Evolutionary conservation across 2,797 vertebrate genomes (phyloP), one percentile per base, ranked within the genome.

Genomic region (Danio aesculapii): DNA sequence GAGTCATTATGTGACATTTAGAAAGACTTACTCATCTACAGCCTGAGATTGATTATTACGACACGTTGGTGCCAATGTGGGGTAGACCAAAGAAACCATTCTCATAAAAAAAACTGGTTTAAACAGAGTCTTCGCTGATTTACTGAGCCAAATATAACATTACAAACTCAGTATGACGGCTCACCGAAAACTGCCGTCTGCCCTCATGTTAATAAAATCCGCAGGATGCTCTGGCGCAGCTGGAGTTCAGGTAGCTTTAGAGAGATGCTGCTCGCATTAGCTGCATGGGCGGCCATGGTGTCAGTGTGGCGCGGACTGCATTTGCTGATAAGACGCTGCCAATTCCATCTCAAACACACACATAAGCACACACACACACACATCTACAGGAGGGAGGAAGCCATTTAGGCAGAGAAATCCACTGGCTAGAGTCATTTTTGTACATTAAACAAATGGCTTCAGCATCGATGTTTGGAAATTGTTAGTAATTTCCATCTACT

Each of bases 281-380:
- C 86, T 84, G 85, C 78, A 78, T 80, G 82, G 62, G 66, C 83
- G 53, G 80, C 85, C 82, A 75, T 78, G 72, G 79, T 86, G 87
- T 64, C 75, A 57, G 64, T 52, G 57, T 66, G 74, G 87, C 87
- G 85, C 81, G 81, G 85, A 88, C 90, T 90, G 90, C 68, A 70
- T 83, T 71, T 81, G 82, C 90, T 87, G 92, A 92, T 92, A 93
- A 92, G 88, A 86, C 58, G 52, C 11, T 39, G 80, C 85, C 87
- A 88, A 87, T 89, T 79, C 64, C 81, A 75, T 84, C 63, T 84
- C 77, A 30, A 46, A 52, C 14, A 66, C 47, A 62, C 85, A 89
- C 86, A 85, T 82, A 80, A 61, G 86, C 21, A 12, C 73, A 83
- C 5, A 63, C 46, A 57, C 16, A 44, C 50, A 57, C 16, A 44